phyloP scores from a whole-genome alignment of 1,140 invertebrate species.

The Periplaneta americana region DNA sequence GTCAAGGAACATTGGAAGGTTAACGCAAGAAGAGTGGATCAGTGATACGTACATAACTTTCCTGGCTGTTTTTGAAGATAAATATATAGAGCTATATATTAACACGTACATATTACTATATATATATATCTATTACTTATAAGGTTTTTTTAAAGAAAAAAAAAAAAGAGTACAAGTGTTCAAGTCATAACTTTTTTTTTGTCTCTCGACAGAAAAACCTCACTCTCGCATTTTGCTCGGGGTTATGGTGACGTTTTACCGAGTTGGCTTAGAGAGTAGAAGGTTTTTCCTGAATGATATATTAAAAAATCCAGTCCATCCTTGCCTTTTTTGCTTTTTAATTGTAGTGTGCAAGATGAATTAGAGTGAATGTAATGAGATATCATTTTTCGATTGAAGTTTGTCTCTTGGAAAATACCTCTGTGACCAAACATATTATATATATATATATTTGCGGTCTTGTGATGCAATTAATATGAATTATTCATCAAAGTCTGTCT shows the following conservation, averaged over 20 bases:
- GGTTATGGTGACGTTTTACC: neutral
- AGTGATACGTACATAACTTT: conserved; percentile 17
- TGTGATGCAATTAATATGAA: conserved; percentile 9
- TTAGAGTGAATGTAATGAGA: neutral
- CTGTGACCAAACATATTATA: conserved; percentile 13
- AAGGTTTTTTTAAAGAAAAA: neutral
- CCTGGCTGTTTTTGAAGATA: conserved; percentile 17
- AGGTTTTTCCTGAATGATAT: conserved; percentile 2
- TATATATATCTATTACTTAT: conserved; percentile 12
- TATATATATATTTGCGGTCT: conserved; percentile 11
- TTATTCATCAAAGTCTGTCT: neutral
- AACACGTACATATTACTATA: conserved; percentile 16
- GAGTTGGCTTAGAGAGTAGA: neutral
- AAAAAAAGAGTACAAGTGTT: conserved; percentile 12
- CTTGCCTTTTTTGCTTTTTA: conserved; percentile 18
- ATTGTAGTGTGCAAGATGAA: conserved; percentile 1
- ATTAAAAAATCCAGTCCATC: conserved; percentile 21
- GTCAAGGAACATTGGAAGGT: conserved; percentile 1
- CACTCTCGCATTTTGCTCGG: conserved; percentile 1
- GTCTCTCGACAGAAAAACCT: conserved; percentile 10
- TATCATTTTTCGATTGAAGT: neutral
- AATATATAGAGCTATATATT: conserved; percentile 20
- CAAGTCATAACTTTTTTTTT: conserved; percentile 8
- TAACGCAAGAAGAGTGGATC: neutral
- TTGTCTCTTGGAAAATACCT: conserved; percentile 10